These are phyloP conservation scores for Megamerina dolium DNA, from an alignment of 2,888 invertebrate species.

Conservation along the genomic window DNA sequence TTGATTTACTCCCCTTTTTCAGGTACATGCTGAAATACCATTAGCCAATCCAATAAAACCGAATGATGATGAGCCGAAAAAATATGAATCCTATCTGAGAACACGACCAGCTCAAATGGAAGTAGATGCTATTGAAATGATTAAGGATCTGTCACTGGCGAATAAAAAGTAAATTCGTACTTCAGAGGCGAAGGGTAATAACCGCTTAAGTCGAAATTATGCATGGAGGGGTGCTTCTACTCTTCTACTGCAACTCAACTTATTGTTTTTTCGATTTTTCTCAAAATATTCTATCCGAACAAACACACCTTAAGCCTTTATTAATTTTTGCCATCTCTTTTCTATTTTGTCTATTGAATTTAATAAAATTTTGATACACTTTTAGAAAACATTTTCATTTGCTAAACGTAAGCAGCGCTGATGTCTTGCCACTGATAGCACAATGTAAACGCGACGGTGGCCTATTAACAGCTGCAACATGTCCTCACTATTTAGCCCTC, in stretches of 20 bases:
- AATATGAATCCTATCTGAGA: conserved; percentile 59
- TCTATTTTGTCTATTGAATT: too few relatives aligned
- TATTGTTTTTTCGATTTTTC: conserved; percentile 10
- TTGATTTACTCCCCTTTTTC: conserved; percentile 25
- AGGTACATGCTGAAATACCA: conserved; percentile 69
- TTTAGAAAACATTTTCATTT: conserved; percentile 60
- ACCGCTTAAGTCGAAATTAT: too few relatives aligned
- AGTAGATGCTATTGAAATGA: conserved; percentile 57
- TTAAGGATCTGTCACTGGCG: conserved; percentile 52
- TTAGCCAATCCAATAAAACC: conserved; percentile 35
- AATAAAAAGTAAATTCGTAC: conserved; percentile 27
- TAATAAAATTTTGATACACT: conserved; percentile 1
- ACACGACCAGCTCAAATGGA: conserved; percentile 65
- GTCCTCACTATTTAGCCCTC: conserved; percentile 65
- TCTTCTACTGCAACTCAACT: not conserved
- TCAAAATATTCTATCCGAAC: too few relatives aligned
- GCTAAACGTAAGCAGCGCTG: conserved; percentile 62
- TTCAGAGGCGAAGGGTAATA: not conserved
- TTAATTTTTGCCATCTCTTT: too few relatives aligned
- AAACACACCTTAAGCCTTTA: too few relatives aligned
- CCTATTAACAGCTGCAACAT: conserved; percentile 64
- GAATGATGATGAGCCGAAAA: conserved; percentile 51
- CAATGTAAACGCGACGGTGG: conserved; percentile 51
- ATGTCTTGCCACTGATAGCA: conserved; percentile 55
- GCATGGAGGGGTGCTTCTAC: too few relatives aligned